A percentile compares a stretch with the other conserved stretches of the same genome.
These are phyloP conservation scores for Platyscapa corneri DNA, from an alignment of 1,140 invertebrate species.

Conservation along the genomic window DNA sequence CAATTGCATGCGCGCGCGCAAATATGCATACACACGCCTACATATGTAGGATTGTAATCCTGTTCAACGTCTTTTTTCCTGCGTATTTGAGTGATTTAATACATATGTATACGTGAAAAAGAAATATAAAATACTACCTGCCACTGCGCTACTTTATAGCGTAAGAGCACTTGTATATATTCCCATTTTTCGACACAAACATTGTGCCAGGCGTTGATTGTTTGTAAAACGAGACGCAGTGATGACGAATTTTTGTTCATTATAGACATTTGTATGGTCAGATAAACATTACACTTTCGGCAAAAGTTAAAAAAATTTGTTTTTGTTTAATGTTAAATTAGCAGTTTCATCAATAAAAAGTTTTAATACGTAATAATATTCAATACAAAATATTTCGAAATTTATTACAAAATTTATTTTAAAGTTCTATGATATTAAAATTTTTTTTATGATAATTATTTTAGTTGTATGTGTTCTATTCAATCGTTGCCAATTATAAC, in stretches of 20 bases:
- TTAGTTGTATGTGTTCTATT: too few species aligned
- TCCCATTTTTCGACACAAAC: constrained; percentile 53
- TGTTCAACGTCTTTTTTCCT: constrained; percentile 9
- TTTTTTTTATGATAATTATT: too few species aligned
- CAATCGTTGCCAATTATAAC: too few species aligned
- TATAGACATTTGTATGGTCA: background rate
- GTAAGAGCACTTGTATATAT: constrained; percentile 64
- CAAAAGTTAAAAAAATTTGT: background rate
- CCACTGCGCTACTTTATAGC: constrained; percentile 31
- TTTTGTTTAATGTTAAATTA: background rate
- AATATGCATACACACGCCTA: too few species aligned
- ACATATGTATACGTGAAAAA: background rate
- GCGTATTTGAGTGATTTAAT: constrained; percentile 27
- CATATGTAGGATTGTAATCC: background rate
- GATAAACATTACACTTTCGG: constrained; percentile 21
- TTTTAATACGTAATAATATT: too few species aligned
- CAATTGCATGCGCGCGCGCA: background rate
- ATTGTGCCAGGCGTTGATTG: constrained; percentile 60
- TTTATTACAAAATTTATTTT: too few species aligned
- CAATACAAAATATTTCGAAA: too few species aligned
- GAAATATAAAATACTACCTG: constrained; percentile 33
- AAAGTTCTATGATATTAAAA: too few species aligned
- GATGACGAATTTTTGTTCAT: constrained; percentile 27
- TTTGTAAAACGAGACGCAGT: constrained; percentile 50
- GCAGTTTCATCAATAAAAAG: too few species aligned